Evolutionary conservation across 2,797 vertebrate genomes (phyloP).

Genomic region (Sarcophilus harrisii): DNA sequence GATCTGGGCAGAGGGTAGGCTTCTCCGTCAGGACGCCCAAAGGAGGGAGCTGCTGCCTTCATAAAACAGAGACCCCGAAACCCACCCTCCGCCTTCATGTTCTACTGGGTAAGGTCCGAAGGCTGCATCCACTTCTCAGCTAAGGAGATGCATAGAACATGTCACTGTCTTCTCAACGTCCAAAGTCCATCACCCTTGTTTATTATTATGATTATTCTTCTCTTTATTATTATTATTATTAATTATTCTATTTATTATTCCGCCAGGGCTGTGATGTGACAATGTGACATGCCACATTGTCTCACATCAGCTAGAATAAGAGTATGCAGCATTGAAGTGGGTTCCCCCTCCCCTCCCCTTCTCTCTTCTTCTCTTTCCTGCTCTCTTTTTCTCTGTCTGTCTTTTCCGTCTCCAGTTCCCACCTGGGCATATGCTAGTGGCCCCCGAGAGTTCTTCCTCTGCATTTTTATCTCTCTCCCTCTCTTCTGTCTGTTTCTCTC

Average conservation of each 20-base stretch:
- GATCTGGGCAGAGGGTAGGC: neutral
- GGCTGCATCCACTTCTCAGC: conserved; percentile 85
- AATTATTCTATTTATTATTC: conserved; percentile 87
- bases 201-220: conserved; percentile 78
- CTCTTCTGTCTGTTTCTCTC: conserved; percentile 83
- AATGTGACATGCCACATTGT: conserved; percentile 92
- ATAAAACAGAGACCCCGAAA: conserved; percentile 87
- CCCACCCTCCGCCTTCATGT: conserved; percentile 80
- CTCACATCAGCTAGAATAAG: conserved; percentile 93
- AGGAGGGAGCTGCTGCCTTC: conserved; percentile 67
- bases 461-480: conserved; percentile 86
- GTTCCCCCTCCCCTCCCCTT: conserved; percentile 86
- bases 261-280: conserved; percentile 95
- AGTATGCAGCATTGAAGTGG: conserved; percentile 94
- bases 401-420: conserved; percentile 88
- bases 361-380: conserved; percentile 76
- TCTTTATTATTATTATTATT: conserved; percentile 85
- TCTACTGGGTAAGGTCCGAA: conserved; percentile 83
- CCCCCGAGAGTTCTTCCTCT: conserved; percentile 93
- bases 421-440: conserved; percentile 92
- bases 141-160: conserved; percentile 86
- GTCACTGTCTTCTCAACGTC: conserved; percentile 83
- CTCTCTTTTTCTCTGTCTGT: conserved; percentile 80
- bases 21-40: conserved; percentile 26
- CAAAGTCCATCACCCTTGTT: conserved; percentile 84